A percentile compares a stretch with the other conserved stretches of the same genome.
phyloP scores from a whole-genome alignment of 1,140 invertebrate species.

The Drusus annulatus region DNA sequence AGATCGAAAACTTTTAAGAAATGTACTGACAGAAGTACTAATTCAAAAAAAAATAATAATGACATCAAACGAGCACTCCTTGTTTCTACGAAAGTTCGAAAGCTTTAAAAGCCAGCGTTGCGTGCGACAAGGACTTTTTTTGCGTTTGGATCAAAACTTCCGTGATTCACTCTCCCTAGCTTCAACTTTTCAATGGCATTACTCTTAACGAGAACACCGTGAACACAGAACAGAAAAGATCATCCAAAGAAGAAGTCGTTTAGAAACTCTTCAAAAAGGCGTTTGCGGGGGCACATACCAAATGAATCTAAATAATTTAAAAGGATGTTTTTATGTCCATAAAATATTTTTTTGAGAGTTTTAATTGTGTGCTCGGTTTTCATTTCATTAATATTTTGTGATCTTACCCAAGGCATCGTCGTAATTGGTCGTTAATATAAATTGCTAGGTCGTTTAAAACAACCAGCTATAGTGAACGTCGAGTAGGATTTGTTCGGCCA shows the following conservation, averaged over 20 bases:
- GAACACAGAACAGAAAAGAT: conserved; percentile 7
- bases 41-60: too few species aligned
- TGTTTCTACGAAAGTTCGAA: too few species aligned
- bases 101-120: too few species aligned
- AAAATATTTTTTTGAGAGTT: not conserved
- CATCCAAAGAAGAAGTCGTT: not conserved
- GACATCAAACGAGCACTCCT: too few species aligned
- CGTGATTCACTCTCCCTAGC: not conserved
- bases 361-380: not conserved
- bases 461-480: too few species aligned
- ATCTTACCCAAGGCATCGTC: not conserved
- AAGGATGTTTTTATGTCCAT: too few species aligned
- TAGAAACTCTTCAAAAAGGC: conserved; percentile 8
- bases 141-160: too few species aligned
- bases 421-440: not conserved
- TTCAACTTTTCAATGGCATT: conserved; percentile 12
- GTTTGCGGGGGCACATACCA: not conserved
- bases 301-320: conserved; percentile 1
- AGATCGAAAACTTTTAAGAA: too few species aligned
- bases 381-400: conserved; percentile 11
- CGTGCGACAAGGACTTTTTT: too few species aligned
- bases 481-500: too few species aligned
- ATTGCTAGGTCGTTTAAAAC: not conserved
- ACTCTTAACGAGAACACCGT: conserved; percentile 1
- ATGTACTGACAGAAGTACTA: too few species aligned